These are phyloP conservation scores for Brevimyrus niger DNA, from an alignment of 2,113 vertebrate genomes.

Conservation along the genomic window DNA sequence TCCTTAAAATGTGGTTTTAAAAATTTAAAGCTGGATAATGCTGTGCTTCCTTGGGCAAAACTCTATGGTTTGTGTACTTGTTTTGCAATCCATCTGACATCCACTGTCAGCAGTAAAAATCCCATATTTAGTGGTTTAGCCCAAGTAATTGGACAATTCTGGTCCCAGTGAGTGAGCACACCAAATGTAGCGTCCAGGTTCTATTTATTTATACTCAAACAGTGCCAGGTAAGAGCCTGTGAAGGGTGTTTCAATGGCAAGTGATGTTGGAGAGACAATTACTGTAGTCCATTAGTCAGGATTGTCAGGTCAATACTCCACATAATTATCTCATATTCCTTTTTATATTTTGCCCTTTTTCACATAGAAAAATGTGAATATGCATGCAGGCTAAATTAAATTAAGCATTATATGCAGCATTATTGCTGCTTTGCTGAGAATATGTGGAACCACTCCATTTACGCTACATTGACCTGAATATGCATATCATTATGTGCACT, in stretches of 20 bases:
- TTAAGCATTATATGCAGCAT: neutral
- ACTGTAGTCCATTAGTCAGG: slow-evolving; percentile 4
- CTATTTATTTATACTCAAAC: neutral
- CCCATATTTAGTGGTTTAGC: neutral
- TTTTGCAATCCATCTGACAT: neutral
- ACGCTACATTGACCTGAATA: neutral
- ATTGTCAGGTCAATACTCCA: neutral
- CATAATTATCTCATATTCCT: neutral
- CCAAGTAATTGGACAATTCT: neutral
- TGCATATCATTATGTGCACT: neutral
- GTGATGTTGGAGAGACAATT: neutral
- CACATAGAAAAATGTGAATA: neutral
- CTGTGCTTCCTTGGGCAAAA: neutral
- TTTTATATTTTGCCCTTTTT: neutral
- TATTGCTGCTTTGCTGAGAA: neutral
- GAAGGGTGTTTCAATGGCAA: slow-evolving; percentile 3
- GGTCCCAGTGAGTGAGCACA: neutral
- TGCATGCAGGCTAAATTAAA: neutral
- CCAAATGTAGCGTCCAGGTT: neutral
- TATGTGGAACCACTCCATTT: slow-evolving; percentile 4
- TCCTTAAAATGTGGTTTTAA: neutral
- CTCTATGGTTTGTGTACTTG: neutral
- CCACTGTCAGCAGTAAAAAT: neutral
- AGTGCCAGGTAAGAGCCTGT: neutral
- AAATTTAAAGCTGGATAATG: neutral